Evolutionary conservation across 1,140 invertebrate genomes (phyloP).

Genomic region (Microvelia longipes): DNA sequence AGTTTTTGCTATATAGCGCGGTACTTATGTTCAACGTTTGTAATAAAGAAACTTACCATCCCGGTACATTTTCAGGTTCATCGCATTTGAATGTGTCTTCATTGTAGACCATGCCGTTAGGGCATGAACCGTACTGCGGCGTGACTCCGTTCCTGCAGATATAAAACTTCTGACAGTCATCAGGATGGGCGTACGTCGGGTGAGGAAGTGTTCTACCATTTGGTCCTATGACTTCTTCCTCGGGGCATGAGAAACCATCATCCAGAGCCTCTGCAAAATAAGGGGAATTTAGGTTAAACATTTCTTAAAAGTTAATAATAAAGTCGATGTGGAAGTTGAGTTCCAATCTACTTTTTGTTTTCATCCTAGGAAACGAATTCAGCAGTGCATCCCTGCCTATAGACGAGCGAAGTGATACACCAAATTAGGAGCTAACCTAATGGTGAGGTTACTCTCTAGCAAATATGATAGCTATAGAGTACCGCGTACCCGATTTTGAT

Average conservation of each 20-base stretch:
- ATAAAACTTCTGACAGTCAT: constrained; percentile 73
- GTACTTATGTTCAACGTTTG: too few species aligned
- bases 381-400: too few species aligned
- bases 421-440: too few species aligned
- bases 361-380: too few species aligned
- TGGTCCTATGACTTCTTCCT: constrained; percentile 47
- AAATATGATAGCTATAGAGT: too few species aligned
- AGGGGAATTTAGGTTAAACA: not conserved
- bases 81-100: constrained; percentile 66
- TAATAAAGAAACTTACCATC: constrained; percentile 60
- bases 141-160: constrained; percentile 62
- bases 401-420: too few species aligned
- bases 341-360: too few species aligned
- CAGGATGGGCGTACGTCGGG: constrained; percentile 62
- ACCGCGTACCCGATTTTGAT: too few species aligned
- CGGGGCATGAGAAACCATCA: constrained; percentile 63
- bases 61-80: constrained; percentile 58
- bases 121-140: constrained; percentile 59
- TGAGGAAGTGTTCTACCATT: constrained; percentile 54
- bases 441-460: too few species aligned
- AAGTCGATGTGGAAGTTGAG: too few species aligned
- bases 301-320: not conserved
- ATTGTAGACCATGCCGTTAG: constrained; percentile 60
- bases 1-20: too few species aligned
- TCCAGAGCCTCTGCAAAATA: constrained; percentile 40